These are phyloP conservation scores for Dinomys branickii DNA, from an alignment of 2,113 vertebrate genomes.

Conservation along the genomic window DNA sequence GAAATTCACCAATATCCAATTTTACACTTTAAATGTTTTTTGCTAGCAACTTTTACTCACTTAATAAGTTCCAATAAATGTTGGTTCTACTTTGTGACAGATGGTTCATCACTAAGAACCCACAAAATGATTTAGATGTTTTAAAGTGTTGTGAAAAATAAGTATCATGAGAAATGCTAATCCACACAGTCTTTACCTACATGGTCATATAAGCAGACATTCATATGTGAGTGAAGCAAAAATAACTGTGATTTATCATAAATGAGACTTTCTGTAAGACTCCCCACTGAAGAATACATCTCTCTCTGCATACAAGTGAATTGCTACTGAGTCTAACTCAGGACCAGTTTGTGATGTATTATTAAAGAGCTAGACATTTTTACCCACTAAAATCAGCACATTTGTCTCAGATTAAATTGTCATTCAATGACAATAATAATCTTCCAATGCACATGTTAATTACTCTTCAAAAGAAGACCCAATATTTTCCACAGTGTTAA, in stretches of 20 bases:
- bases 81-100: conserved; percentile 55
- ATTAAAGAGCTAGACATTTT: conserved; percentile 42
- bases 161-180: conserved; percentile 48
- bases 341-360: conserved; percentile 43
- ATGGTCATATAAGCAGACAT: not conserved
- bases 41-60: not conserved
- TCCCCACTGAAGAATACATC: not conserved
- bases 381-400: conserved; percentile 32
- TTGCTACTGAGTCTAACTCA: conserved; percentile 47
- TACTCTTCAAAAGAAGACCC: conserved; percentile 21
- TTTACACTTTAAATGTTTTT: conserved; percentile 42
- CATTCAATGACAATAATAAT: conserved; percentile 51
- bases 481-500: not conserved
- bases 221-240: conserved; percentile 49
- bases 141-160: conserved; percentile 38
- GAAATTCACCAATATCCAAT: conserved; percentile 31
- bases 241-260: conserved; percentile 53
- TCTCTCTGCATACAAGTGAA: conserved; percentile 34
- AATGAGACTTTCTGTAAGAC: conserved; percentile 38
- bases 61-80: conserved; percentile 57
- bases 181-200: conserved; percentile 23
- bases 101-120: conserved; percentile 58
- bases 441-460: not conserved
- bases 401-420: conserved; percentile 27
- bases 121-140: conserved; percentile 39